phyloP scores from a whole-genome alignment of 2,888 invertebrate species.

The Drosophila dives region DNA sequence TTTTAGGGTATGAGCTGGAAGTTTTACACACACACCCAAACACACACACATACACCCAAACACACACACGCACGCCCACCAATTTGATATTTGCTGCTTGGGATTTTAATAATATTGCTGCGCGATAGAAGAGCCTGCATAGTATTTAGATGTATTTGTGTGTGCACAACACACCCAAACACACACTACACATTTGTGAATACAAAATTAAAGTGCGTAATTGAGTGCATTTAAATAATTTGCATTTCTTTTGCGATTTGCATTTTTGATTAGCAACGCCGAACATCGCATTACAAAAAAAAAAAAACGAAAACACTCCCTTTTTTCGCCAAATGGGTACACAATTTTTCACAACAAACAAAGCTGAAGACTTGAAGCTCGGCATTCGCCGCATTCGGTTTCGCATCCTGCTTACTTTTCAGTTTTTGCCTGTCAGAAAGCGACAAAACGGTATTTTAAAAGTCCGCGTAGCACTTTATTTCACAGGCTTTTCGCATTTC shows the following conservation, averaged over 20 bases:
- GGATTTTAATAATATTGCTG: neutral
- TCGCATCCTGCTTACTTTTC: slow-evolving; percentile 49
- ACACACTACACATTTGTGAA: neutral
- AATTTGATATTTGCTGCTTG: slow-evolving; percentile 1
- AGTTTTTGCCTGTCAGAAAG: slow-evolving; percentile 31
- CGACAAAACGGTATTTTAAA: slow-evolving; percentile 28
- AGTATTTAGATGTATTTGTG: neutral
- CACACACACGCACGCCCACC: slow-evolving; percentile 26
- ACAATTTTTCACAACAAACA: slow-evolving; percentile 80
- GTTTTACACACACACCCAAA: slow-evolving; percentile 27
- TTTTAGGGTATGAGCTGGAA: slow-evolving; percentile 16
- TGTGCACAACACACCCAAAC: slow-evolving; percentile 3
- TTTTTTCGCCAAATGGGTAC: slow-evolving; percentile 66
- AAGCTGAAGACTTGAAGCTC: slow-evolving; percentile 44
- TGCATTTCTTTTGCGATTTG: slow-evolving; percentile 28
- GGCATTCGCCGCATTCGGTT: slow-evolving; percentile 29
- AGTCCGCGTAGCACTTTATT: slow-evolving; percentile 35
- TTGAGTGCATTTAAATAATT: slow-evolving; percentile 32
- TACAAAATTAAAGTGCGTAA: neutral
- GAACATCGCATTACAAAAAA: slow-evolving; percentile 17
- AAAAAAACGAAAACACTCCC: slow-evolving; percentile 48
- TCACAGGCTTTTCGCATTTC: slow-evolving; percentile 43
- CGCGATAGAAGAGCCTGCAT: neutral
- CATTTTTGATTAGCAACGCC: neutral
- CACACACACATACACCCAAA: slow-evolving; percentile 5